Percentiles rank a stretch among this genome's conserved stretches.
phyloP scores from a whole-genome alignment of 2,113 vertebrate species.

The Condylura cristata region DNA sequence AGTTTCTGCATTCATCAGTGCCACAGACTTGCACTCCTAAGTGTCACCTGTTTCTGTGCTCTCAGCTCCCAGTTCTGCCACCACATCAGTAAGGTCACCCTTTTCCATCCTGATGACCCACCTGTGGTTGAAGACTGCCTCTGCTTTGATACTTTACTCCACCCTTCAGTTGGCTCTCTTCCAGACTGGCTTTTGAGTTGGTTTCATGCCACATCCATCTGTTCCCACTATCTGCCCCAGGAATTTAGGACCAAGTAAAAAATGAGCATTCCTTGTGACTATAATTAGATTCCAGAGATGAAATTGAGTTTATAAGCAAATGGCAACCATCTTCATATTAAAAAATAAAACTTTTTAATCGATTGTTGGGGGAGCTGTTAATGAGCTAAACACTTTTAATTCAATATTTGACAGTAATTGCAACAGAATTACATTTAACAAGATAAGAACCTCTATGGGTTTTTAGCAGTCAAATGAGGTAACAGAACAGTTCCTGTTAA shows the following conservation, averaged over 20 bases:
- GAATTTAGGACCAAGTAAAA: slow-evolving; percentile 19
- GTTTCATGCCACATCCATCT: background rate
- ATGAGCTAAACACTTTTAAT: slow-evolving; percentile 76
- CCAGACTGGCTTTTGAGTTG: background rate
- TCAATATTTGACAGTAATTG: slow-evolving; percentile 78
- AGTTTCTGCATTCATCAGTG: background rate
- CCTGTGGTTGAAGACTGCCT: background rate
- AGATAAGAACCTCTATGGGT: slow-evolving; percentile 69
- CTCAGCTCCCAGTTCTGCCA: background rate
- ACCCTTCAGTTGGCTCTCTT: background rate
- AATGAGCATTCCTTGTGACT: background rate
- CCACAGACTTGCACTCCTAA: background rate
- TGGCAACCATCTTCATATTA: slow-evolving; percentile 35
- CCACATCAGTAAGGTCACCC: background rate
- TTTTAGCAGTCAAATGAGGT: slow-evolving; percentile 71
- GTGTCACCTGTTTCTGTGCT: background rate
- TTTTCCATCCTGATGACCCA: background rate
- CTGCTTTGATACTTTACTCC: background rate
- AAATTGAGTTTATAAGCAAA: slow-evolving; percentile 49
- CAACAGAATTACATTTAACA: slow-evolving; percentile 68
- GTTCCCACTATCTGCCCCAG: background rate
- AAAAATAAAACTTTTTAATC: slow-evolving; percentile 73
- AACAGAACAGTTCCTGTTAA: slow-evolving; percentile 40
- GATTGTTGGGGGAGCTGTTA: slow-evolving; percentile 63
- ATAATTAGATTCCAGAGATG: slow-evolving; percentile 45